Percentiles rank a stretch among this genome's conserved stretches.
Evolutionary conservation across 2,888 invertebrate species (phyloP).

Genomic region (Polydesmus complanatus): DNA sequence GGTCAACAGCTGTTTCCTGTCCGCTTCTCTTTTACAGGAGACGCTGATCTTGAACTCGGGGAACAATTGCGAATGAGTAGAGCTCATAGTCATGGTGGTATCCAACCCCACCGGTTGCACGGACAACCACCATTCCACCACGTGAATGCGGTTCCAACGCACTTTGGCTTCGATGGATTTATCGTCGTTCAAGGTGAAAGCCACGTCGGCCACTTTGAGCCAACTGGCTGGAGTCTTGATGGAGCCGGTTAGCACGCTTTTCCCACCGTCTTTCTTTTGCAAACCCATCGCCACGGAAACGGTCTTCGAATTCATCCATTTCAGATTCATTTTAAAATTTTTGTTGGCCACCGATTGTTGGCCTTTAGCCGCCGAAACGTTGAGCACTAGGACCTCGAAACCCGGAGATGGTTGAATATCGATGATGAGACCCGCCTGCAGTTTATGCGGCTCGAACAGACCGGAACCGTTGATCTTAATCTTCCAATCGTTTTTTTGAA

Average conservation of each 20-base stretch:
- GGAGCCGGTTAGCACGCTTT: neutral
- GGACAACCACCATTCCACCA: neutral
- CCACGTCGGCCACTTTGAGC: neutral
- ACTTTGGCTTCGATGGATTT: neutral
- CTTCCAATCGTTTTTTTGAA: slow-evolving; percentile 10
- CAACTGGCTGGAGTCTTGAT: slow-evolving; percentile 2
- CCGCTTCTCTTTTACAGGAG: neutral
- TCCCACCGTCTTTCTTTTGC: neutral
- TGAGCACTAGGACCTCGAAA: neutral
- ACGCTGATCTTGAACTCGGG: neutral
- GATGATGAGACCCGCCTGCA: slow-evolving; percentile 1
- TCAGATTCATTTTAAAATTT: neutral
- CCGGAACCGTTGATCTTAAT: slow-evolving; percentile 4
- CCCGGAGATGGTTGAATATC: neutral
- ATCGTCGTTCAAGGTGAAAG: neutral
- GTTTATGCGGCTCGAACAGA: neutral
- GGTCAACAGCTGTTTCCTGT: neutral
- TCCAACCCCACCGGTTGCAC: neutral
- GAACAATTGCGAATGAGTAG: neutral
- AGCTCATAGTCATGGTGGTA: neutral
- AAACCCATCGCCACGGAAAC: neutral
- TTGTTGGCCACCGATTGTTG: neutral
- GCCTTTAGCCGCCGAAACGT: slow-evolving; percentile 1
- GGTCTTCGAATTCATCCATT: slow-evolving; percentile 1
- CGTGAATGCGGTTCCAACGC: neutral